Evolutionary conservation across 2,888 invertebrate genomes (phyloP).

Genomic region (Cephus pulcher): DNA sequence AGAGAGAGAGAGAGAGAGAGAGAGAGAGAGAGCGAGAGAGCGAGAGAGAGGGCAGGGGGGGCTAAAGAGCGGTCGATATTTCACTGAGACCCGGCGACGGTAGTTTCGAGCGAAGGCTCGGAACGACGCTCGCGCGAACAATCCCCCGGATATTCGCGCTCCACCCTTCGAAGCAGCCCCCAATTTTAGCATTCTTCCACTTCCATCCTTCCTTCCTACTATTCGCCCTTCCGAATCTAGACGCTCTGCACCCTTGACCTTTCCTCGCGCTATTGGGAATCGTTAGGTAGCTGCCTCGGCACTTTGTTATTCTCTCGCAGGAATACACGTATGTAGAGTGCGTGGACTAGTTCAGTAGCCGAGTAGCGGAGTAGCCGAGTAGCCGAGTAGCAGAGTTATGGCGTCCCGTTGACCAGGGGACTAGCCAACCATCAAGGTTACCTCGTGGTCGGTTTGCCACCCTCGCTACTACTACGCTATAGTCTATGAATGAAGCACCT

Average conservation of each 20-base stretch:
- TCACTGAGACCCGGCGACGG: constrained; percentile 44
- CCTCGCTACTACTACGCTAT: constrained; percentile 18
- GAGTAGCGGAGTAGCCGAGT: neutral
- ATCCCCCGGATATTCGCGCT: neutral
- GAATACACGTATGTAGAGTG: neutral
- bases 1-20: constrained; percentile 22
- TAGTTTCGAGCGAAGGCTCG: constrained; percentile 46
- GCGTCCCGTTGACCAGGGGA: neutral
- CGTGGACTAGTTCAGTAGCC: neutral
- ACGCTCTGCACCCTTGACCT: neutral
- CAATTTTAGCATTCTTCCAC: neutral
- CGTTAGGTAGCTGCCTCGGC: too few relatives aligned
- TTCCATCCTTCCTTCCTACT: neutral
- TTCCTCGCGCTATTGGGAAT: neutral
- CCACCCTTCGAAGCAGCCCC: neutral
- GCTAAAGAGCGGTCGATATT: constrained; percentile 58
- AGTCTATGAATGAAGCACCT: constrained; percentile 50
- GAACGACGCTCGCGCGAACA: constrained; percentile 36
- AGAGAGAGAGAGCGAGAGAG: constrained; percentile 11
- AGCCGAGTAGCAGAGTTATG: neutral
- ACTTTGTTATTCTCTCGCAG: too few relatives aligned
- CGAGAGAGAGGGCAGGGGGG: constrained; percentile 21
- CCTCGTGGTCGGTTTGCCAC: constrained; percentile 10
- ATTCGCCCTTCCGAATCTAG: neutral
- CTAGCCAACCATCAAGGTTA: neutral